A percentile compares a stretch with the other conserved stretches of the same genome.
Conservation (phyloP, 2,797 vertebrate genomes). For the Nyctalus aviator region DNA sequence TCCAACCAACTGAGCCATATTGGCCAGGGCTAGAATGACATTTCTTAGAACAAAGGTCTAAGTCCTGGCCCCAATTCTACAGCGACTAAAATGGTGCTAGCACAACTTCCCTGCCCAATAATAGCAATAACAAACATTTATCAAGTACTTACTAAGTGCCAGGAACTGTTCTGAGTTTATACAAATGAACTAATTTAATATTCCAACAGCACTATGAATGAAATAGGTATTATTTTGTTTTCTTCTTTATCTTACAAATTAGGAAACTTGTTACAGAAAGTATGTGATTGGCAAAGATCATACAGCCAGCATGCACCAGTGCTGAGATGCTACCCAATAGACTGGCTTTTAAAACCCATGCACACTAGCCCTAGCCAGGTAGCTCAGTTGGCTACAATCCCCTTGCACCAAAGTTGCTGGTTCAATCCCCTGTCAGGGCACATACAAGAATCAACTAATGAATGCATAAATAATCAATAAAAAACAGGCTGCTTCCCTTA, state of each 20-base stretch:
- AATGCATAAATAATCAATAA: neutral
- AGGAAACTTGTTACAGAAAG: neutral
- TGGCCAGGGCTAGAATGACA: neutral
- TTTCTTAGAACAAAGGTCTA: neutral
- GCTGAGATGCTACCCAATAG: neutral
- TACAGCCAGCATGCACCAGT: neutral
- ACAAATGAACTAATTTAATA: conserved; percentile 18
- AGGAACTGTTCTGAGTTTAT: neutral
- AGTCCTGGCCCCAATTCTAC: neutral
- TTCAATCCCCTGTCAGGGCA: neutral
- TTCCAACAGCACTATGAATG: neutral
- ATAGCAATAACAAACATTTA: conserved; percentile 14
- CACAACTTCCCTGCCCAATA: neutral
- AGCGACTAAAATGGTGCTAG: conserved; percentile 12
- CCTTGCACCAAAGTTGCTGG: neutral
- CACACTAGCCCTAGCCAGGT: neutral
- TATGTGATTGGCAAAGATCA: neutral
- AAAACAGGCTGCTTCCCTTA: neutral
- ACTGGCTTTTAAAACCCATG: neutral
- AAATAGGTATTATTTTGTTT: conserved; percentile 12
- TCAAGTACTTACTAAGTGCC: neutral
- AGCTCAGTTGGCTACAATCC: neutral
- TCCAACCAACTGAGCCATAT: neutral
- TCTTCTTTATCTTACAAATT: neutral
- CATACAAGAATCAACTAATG: neutral